Conservation (phyloP, 2,797 vertebrate genomes). For the Myripristis murdjan region DNA sequence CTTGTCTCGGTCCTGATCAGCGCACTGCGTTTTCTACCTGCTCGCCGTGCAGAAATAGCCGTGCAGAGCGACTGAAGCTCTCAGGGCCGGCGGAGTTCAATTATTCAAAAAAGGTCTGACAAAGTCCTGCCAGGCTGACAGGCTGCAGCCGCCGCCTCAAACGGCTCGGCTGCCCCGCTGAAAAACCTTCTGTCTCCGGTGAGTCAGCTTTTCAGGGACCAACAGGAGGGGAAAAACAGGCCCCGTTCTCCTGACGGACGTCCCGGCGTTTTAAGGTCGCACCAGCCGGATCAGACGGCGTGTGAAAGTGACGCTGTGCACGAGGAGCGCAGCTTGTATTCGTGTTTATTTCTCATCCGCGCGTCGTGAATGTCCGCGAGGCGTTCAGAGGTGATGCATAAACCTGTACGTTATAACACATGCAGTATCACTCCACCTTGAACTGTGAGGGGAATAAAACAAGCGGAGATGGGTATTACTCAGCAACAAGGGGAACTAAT, state of each 20-base stretch:
- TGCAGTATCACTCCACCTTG: no score
- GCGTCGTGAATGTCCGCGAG: no score
- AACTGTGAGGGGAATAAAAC: no score
- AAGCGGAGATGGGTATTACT: no score
- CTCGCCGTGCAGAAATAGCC: constrained; percentile 62
- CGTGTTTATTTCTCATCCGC: no score
- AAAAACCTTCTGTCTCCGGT: constrained; percentile 44
- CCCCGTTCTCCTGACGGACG: constrained; percentile 63
- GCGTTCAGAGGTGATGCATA: no score
- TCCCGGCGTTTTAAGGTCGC: no score
- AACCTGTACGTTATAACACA: no score
- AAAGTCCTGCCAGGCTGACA: constrained; percentile 60
- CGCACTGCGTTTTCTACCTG: constrained; percentile 43
- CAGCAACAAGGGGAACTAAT: no score
- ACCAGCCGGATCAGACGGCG: no score
- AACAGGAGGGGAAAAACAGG: not conserved
- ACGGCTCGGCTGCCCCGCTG: constrained; percentile 52
- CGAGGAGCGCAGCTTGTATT: no score
- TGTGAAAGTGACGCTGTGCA: no score
- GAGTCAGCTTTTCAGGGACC: constrained; percentile 69
- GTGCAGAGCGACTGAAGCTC: constrained; percentile 35
- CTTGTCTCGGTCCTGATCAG: constrained; percentile 36
- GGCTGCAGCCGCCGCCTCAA: constrained; percentile 66
- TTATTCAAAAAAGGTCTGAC: constrained; percentile 73
- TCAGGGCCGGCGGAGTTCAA: constrained; percentile 53